These are phyloP conservation scores for Betta splendens DNA, from an alignment of 2,797 vertebrate genomes.

Conservation along the genomic window DNA sequence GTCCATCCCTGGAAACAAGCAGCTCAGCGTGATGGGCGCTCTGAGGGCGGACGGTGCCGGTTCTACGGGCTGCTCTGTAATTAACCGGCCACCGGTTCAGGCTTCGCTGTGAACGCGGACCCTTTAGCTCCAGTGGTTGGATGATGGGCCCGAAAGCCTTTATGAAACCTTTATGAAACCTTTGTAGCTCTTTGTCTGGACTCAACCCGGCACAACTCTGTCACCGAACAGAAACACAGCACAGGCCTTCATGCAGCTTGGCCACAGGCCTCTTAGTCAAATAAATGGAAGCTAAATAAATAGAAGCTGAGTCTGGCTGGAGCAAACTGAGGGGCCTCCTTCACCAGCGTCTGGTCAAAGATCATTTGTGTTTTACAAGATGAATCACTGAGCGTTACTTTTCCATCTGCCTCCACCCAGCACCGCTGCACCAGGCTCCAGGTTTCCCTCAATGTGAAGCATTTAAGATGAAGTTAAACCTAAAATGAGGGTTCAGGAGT, in stretches of 20 bases:
- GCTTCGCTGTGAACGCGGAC: too few species aligned
- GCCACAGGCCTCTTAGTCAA: constrained; percentile 60
- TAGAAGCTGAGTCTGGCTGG: constrained; percentile 14
- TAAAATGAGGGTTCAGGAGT: background rate
- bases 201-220: too few species aligned
- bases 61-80: too few species aligned
- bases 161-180: too few species aligned
- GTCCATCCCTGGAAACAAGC: too few species aligned
- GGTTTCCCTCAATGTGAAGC: background rate
- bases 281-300: constrained; percentile 67
- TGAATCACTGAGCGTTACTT: constrained; percentile 36
- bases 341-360: constrained; percentile 41
- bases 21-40: too few species aligned
- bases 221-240: constrained; percentile 56
- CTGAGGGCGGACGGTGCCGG: too few species aligned
- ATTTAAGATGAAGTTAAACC: background rate
- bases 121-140: too few species aligned
- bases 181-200: too few species aligned
- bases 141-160: too few species aligned
- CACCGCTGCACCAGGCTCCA: background rate
- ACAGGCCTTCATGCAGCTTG: constrained; percentile 43
- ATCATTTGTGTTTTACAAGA: constrained; percentile 35
- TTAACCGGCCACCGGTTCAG: too few species aligned
- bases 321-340: constrained; percentile 28
- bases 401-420: background rate